Conservation (phyloP, 1,140 invertebrate species). For the Calliphora vicina region DNA sequence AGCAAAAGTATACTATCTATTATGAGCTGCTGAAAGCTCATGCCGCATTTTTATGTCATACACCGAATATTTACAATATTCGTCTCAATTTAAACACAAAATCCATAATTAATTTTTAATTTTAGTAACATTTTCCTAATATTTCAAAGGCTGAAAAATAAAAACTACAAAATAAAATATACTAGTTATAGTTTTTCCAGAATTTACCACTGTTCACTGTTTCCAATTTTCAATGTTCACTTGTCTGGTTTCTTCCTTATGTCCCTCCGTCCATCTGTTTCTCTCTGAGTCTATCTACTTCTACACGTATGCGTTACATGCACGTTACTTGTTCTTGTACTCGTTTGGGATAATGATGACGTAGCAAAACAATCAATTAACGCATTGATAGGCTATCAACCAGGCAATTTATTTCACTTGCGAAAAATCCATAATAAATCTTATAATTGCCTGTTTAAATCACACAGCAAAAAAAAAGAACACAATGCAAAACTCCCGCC, state of each 20-base stretch:
- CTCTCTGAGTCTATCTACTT: not conserved
- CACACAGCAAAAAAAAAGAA: not conserved
- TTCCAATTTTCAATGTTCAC: not conserved
- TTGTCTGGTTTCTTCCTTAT: not conserved
- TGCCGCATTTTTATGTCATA: no score
- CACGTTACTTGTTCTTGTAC: no score
- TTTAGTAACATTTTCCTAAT: no score
- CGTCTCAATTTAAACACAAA: no score
- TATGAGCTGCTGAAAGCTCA: no score
- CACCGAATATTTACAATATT: no score
- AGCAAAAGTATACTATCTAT: no score
- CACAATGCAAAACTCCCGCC: not conserved
- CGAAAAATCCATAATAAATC: slow-evolving; percentile 38
- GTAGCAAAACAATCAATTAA: slow-evolving; percentile 42
- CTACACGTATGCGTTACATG: not conserved
- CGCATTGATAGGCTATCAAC: slow-evolving; percentile 38
- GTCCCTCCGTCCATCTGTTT: not conserved
- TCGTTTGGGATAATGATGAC: slow-evolving; percentile 36
- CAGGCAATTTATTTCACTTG: slow-evolving; percentile 41
- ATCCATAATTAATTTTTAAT: no score
- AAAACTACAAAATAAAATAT: no score
- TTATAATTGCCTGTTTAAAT: slow-evolving; percentile 21
- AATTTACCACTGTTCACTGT: not conserved
- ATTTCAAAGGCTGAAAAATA: no score
- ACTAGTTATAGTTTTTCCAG: no score